Evolutionary conservation across 2,888 invertebrate genomes (phyloP).

Genomic region (Trypoxylon attenuatum): DNA sequence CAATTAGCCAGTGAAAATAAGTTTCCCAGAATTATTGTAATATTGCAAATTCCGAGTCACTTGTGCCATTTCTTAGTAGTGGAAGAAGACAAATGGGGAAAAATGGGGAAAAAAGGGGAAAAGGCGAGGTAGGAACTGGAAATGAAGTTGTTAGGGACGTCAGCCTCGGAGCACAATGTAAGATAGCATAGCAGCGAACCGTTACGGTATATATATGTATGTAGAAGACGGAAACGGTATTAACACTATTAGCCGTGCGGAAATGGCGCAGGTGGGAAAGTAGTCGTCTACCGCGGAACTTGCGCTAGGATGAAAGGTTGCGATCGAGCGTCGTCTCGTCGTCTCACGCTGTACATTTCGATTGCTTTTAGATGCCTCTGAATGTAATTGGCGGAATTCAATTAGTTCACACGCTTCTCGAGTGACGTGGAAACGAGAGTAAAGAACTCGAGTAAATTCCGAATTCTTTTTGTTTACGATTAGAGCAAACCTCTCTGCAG

Average conservation of each 20-base stretch:
- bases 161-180: too few species aligned
- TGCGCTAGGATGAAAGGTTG: slow-evolving; percentile 10
- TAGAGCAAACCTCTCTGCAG: too few species aligned
- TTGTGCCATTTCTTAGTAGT: neutral
- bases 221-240: slow-evolving; percentile 18
- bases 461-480: too few species aligned
- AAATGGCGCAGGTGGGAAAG: slow-evolving; percentile 24
- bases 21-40: neutral
- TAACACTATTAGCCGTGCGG: slow-evolving; percentile 13
- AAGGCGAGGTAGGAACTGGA: neutral
- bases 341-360: slow-evolving; percentile 6
- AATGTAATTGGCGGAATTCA: slow-evolving; percentile 9
- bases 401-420: slow-evolving; percentile 1
- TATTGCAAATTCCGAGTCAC: neutral
- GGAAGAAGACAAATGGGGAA: neutral
- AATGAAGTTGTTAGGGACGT: too few species aligned
- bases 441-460: too few species aligned
- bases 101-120: neutral
- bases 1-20: too few species aligned
- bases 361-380: neutral
- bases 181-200: slow-evolving; percentile 3
- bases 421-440: too few species aligned
- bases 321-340: neutral
- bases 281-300: slow-evolving; percentile 24
- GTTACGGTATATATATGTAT: too few species aligned